Base-by-base conservation (phyloP, 2,797 vertebrate genomes). In the Myotis daubentonii region DNA sequence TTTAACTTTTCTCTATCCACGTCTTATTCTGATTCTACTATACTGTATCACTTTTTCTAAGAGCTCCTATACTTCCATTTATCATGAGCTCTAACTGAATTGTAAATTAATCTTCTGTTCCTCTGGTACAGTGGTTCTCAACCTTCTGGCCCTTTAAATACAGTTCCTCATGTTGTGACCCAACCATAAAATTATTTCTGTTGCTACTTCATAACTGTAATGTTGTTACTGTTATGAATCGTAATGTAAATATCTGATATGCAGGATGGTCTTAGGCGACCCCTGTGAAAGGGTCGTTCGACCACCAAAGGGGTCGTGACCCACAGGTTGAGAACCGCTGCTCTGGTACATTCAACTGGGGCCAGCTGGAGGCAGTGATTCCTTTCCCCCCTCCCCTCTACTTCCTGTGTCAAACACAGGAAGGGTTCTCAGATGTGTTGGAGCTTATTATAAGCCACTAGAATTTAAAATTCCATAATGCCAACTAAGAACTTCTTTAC, bases 391-490 rank as follows among this genome's bases (percentile, higher is more conserved):
- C 87, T 68, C 49, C 38, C 30, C 19, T 82, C 41, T 60, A 60
- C n/a, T 81, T 91, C 33, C 33, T 83, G 9, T 76, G 38, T 92
- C 71, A 57, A 81, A 75, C 65, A n/a, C 20, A 78, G n/a, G n/a
- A n/a, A n/a, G 70, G 44, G 5, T 74, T 80, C 75, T 82, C 25
- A 80, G 60, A 80, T 55, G 44, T 93, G 38, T 76, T 57, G 62
- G 41, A 30, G 19, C 12, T 82, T 53, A 41, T 41, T 62, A 30
- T 23, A 86, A 78, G 74, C 60, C 6, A 57, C 25, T 84, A 20
- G 41, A 68, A 70, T 51, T 86, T 72, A 75, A 75, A 93, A 86
- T 93, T 60, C 55, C 74, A 87, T 60, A 85, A 66, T 57, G 36
- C 4, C 85, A 83, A 33, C 41, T 38, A 74, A 53, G 22, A 62